Base-by-base conservation (phyloP, 30 jellyfish, hydroid and myxozoan genomes). In the Pelagia noctiluca region DNA sequence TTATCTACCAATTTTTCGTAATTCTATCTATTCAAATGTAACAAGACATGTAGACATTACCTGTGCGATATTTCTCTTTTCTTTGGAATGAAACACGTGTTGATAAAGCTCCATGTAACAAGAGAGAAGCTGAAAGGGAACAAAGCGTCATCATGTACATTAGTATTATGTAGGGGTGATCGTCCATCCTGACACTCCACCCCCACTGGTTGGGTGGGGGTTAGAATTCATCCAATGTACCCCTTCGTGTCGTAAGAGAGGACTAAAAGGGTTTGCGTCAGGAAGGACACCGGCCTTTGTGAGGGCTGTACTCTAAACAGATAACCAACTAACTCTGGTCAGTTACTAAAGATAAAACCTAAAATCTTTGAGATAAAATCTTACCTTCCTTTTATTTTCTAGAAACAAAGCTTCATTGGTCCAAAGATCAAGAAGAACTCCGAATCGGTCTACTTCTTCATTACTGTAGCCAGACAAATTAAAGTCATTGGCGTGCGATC, bases 341-440 rank as follows among this genome's bases (percentile, higher is more conserved):
- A n/a, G n/a, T n/a, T n/a, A n/a, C n/a, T n/a, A n/a, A n/a, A n/a
- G n/a, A n/a, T n/a, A n/a, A n/a, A n/a, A n/a, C n/a, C n/a, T n/a
- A n/a, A n/a, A n/a, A n/a, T n/a, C n/a, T n/a, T n/a, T n/a, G n/a
- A n/a, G n/a, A n/a, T n/a, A n/a, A n/a, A n/a, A n/a, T n/a, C n/a
- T n/a, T 37, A 90, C 89, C 89, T 90, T 66, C 36, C 97, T 60
- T 70, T 90, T 90, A 35, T 90, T 90, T 71, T 90, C 95, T 18
- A 78, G 60, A 62, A 50, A 90, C 5, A 76, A 80, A 19, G 89
- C 74, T 61, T 90, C 97, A 30, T 78, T 82, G 23, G 91, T 71
- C 97, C 97, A 89, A 36, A 89, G 42, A 81, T 89, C 97, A 65
- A 80, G 60, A 35, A 89, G 63, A 16, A 89, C 93, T 12, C 89